These are phyloP conservation scores for Tiliacea aurago DNA, from an alignment of 2,888 invertebrate species.

Conservation along the genomic window DNA sequence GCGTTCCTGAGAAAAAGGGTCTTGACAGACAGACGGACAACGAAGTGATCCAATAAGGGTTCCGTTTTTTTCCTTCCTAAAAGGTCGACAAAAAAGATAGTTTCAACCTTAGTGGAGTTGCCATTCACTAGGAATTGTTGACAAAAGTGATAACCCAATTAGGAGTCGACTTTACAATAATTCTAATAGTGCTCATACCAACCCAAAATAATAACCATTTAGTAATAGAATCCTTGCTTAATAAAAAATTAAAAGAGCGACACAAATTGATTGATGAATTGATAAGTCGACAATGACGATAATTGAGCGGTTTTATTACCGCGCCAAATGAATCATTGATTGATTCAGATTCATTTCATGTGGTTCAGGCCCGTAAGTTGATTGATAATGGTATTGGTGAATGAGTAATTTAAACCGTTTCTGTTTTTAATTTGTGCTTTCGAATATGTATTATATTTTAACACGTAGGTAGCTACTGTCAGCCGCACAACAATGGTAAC, in stretches of 20 bases:
- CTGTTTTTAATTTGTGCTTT: constrained; percentile 8
- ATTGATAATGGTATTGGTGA: constrained; percentile 43
- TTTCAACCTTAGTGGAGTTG: neutral
- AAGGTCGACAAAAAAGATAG: too few relatives aligned
- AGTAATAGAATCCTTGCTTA: neutral
- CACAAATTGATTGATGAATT: constrained; percentile 37
- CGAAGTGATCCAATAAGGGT: too few relatives aligned
- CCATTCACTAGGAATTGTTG: neutral
- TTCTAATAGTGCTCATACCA: neutral
- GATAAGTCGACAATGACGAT: constrained; percentile 32
- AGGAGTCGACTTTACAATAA: neutral
- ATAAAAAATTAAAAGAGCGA: neutral
- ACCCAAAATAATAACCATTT: neutral
- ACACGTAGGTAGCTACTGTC: neutral
- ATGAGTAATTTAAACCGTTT: constrained; percentile 37
- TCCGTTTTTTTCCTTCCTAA: too few relatives aligned
- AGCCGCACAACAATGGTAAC: neutral
- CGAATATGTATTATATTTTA: too few relatives aligned
- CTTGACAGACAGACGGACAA: too few relatives aligned
- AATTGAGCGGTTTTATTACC: constrained; percentile 52
- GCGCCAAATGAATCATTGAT: constrained; percentile 43
- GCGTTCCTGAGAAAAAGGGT: too few relatives aligned
- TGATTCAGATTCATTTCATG: constrained; percentile 33
- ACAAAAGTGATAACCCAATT: neutral
- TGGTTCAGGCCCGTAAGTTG: constrained; percentile 29